Base-by-base conservation (phyloP, 2,113 vertebrate genomes). In the Phocoena phocoena region DNA sequence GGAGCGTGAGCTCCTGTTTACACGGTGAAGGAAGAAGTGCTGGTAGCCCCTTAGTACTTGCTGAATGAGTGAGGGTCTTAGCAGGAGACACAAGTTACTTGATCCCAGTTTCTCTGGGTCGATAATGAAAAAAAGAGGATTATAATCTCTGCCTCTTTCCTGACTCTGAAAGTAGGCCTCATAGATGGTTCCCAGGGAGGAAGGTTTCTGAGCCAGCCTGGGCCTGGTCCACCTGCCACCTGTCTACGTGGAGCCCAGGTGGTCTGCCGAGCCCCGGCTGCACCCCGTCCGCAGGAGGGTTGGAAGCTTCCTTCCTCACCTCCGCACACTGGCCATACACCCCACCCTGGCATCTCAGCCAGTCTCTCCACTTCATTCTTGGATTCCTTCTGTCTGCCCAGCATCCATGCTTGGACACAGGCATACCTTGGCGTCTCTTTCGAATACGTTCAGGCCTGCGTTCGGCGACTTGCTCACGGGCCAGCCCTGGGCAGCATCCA, bases 341-440 rank as follows among this genome's bases (percentile, higher is more conserved):
- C 5, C 1, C 5, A 12, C 3, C 3, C 31, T 21, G 12, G 2
- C 12, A 6, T 23, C 13, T 26, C 26, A 0, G 10, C 20, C 50
- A 47, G 9, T 28, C 25, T 50, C 26, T 25, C 25, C 5, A 4
- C 20, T 88, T 55, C 47, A 12, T 11, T 88, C 23, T 36, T n/a
- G 21, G 28, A 14, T n/a, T 31, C 14, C 44, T 28, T 47, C 47
- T 47, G 26, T 33, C 13, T 70, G 38, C 10, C 21, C n/a, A 58
- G 25, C 8, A 33, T 55, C 38, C 25, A 25, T 62, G 44, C 60
- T 62, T 62, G 21, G 15, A 23, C 5, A 33, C 21, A 62, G 26
- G 11, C 65, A 62, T 9, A 60, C 10, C 2, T 55, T 31, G 18
- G 12, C 2, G 2, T 67, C 44, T 84, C 28, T 65, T 81, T 31